phyloP scores from a whole-genome alignment of 2,797 vertebrate species.

The Lepidocolaptes lacrymiger region DNA sequence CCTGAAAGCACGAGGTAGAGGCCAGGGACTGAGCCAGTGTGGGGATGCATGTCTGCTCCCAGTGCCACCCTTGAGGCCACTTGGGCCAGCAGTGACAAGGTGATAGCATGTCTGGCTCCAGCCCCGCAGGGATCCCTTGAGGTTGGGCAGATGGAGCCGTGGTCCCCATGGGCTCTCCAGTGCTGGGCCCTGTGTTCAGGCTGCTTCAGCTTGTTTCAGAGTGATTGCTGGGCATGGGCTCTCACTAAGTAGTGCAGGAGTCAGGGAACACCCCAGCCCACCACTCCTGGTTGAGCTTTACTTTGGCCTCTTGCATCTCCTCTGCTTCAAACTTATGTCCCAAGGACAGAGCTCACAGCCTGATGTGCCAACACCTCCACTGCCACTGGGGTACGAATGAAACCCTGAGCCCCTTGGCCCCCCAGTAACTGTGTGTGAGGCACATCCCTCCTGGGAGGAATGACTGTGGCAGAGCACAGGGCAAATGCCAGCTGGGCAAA shows the following conservation, averaged over 20 bases:
- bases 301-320: background rate
- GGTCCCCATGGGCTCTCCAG: background rate
- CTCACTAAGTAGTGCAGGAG: background rate
- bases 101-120: background rate
- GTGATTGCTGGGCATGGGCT: accelerated
- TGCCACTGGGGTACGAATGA: accelerated
- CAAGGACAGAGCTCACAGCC: background rate
- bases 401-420: accelerated
- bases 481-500: background rate
- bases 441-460: background rate
- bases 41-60: background rate
- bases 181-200: background rate
- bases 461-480: accelerated
- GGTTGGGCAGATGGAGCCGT: background rate
- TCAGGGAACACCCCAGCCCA: background rate
- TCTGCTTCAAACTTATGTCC: background rate
- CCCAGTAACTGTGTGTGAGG: background rate
- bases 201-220: background rate
- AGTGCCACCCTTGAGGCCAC: background rate
- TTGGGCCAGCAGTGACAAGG: background rate
- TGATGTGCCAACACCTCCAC: accelerated
- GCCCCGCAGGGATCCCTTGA: background rate
- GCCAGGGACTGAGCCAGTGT: accelerated
- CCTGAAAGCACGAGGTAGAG: background rate
- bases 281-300: background rate